Base-by-base conservation (phyloP, 2,113 vertebrate species). In the Perognathus longimembris region DNA sequence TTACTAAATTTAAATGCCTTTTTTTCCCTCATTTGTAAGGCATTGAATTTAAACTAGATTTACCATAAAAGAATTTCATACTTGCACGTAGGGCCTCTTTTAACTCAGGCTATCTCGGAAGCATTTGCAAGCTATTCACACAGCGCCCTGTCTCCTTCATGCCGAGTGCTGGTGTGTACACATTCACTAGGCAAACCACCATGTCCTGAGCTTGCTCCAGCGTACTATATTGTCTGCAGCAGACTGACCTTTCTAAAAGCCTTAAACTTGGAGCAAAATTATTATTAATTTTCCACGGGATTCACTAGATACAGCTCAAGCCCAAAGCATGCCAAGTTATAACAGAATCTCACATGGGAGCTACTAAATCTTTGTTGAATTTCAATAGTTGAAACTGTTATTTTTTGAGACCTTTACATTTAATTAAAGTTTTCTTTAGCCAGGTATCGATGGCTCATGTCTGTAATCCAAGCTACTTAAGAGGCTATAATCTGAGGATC, bases 31-130 rank as follows among this genome's bases (percentile, higher is more conserved):
- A 54, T 14, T 54, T 18, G 7, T 64, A 78, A 86, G 77, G n/a
- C 32, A 42, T 4, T 82, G 57, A 34, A 61, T 67, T 84, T 32
- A 89, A 77, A 83, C 38, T 80, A 63, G 28, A 66, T 38, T 83
- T 61, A 73, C 10, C 74, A 45, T 70, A 74, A 75, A 42, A 63
- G 14, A 36, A 74, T 87, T 80, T 92, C 21, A 15, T 71, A 80
- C 76, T 74, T 87, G 70, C 91, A 95, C 84, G n/a, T 26, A 78
- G 5, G 21, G 40, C 9, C 70, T 70, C n/a, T 40, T 50, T 59
- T 21, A 63, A 63, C 69, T 40, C 26, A 79, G 21, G 34, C 50
- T 32, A 85, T 34, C 30, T 63, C 28, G 30, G 24, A 63, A 89
- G 30, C 89, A 83, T 40, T 11, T 75, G 54, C 38, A 78, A 42